These are phyloP conservation scores for Acrossocheilus wenchowensis DNA, from an alignment of 2,797 vertebrate genomes.

Conservation along the genomic window DNA sequence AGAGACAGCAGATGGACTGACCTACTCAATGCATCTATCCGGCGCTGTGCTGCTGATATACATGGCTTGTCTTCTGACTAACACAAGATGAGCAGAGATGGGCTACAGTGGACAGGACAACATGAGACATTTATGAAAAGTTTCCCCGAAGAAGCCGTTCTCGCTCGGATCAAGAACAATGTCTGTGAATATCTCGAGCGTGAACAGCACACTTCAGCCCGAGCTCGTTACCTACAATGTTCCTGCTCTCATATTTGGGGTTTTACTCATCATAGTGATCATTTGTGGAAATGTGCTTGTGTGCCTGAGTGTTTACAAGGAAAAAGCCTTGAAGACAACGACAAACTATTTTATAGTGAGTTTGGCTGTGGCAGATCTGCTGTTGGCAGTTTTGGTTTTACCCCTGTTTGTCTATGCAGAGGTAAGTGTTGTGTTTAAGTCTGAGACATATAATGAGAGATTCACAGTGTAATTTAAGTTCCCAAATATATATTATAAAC, in stretches of 20 bases:
- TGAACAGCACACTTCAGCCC: slow-evolving; percentile 29
- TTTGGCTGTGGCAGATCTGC: slow-evolving; percentile 90
- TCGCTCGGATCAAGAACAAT: slow-evolving; percentile 61
- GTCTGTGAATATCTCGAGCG: slow-evolving; percentile 70
- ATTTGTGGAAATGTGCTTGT: slow-evolving; percentile 91
- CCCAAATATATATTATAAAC: background rate
- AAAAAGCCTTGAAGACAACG: slow-evolving; percentile 92
- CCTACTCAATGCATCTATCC: background rate
- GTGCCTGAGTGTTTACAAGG: slow-evolving; percentile 89
- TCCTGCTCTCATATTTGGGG: slow-evolving; percentile 82
- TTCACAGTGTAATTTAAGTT: background rate
- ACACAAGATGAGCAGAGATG: slow-evolving; percentile 13
- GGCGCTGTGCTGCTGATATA: background rate
- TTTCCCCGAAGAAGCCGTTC: slow-evolving; percentile 24
- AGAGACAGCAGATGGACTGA: background rate
- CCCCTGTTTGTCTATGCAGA: slow-evolving; percentile 93
- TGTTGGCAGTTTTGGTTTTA: slow-evolving; percentile 91
- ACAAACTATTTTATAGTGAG: slow-evolving; percentile 98
- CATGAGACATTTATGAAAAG: slow-evolving; percentile 19
- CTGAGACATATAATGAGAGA: background rate
- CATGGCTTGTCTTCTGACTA: background rate
- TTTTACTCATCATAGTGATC: slow-evolving; percentile 86
- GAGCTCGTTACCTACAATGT: slow-evolving; percentile 67
- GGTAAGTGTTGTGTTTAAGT: slow-evolving; percentile 73
- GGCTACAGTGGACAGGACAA: background rate